A percentile compares a stretch with the other conserved stretches of the same genome.
Conservation (phyloP, 2,797 vertebrate species). For the Sebastes iracundus region DNA sequence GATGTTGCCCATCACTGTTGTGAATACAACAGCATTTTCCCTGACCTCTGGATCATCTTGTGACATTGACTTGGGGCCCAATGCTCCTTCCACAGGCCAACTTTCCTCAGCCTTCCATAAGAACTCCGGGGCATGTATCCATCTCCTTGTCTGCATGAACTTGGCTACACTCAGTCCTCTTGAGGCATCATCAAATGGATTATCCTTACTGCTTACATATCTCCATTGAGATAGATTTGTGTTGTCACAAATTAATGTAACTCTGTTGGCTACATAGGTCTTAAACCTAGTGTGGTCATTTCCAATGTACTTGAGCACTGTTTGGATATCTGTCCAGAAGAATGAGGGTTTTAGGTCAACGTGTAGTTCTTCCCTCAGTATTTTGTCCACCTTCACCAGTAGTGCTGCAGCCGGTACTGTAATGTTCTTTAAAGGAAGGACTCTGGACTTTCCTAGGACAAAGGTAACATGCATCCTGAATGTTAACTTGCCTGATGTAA, state of each 20-base stretch:
- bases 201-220: not conserved
- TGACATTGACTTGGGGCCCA: too few relatives aligned
- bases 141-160: not conserved
- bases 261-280: constrained; percentile 23
- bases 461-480: not conserved
- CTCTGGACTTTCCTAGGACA: not conserved
- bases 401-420: not conserved
- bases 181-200: too few relatives aligned
- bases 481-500: not conserved
- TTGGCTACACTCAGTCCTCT: not conserved
- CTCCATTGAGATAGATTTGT: constrained; percentile 18
- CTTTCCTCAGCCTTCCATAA: not conserved
- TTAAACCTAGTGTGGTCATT: constrained; percentile 1
- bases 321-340: not conserved
- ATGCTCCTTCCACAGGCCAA: not conserved
- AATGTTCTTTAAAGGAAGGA: not conserved
- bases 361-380: not conserved
- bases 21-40: not conserved
- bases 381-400: not conserved
- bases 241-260: not conserved
- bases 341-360: not conserved
- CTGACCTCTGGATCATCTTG: too few relatives aligned
- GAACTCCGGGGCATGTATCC: not conserved
- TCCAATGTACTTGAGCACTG: constrained; percentile 21
- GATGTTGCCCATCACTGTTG: not conserved